Evolutionary conservation across 2,888 invertebrate species (phyloP), one percentile per base, ranked within the genome.

Genomic region (Andrena trimmerana): DNA sequence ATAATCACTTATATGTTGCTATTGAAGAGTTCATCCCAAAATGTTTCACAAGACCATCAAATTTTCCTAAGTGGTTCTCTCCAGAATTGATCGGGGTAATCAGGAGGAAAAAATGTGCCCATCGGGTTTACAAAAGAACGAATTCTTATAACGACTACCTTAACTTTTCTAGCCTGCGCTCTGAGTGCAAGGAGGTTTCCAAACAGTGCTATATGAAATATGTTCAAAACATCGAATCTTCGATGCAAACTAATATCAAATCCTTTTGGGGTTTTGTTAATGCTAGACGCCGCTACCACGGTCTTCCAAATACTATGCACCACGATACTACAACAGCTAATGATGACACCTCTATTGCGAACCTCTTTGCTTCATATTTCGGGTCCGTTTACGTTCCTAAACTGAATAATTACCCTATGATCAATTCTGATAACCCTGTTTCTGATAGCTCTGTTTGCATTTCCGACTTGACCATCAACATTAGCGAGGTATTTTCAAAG

Each of bases 201-300:
- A 52, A 52, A n/a, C n/a, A n/a, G 7, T 52, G 52, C 52, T 52
- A 52, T 52, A 20, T n/a, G 20, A 5, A n/a, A n/a, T 6, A n/a
- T 52, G 7, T 20, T 7, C 16, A 20, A n/a, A n/a, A 5, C n/a
- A 52, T 20, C 52, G 52, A 52, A 20, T 20, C 5, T 7, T 52
- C 52, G 16, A 52, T 52, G 52, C 52, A 52, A n/a, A 16, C 16
- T n/a, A 50, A 50, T 50, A 50, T 50, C 6, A 50, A 50, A n/a
- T 50, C 50, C n/a, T n/a, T 50, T 50, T 50, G 50, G 50, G 50
- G 50, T n/a, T 50, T 50, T 50, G 50, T 50, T n/a, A 50, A 50
- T n/a, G 16, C 6, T 1, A 50, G 50, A n/a, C 50, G 50, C 5
- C 50, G 50, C 16, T 50, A 16, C 4, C 16, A 50, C 50, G n/a